Evolutionary conservation across 2,797 vertebrate genomes (phyloP).

Genomic region (Micrastur ruficollis): DNA sequence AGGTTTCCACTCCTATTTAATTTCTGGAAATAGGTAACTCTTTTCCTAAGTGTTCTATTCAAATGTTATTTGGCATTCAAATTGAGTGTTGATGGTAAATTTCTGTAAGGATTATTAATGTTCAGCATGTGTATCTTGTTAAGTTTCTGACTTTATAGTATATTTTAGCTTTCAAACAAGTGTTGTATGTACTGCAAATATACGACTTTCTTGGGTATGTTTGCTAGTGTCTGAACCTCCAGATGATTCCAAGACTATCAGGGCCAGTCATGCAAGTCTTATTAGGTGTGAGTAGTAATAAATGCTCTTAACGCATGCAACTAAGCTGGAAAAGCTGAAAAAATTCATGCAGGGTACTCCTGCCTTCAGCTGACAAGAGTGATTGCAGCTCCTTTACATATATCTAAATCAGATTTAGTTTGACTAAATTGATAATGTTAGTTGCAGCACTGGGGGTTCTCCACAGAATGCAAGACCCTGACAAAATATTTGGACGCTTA

Average conservation of each 20-base stretch:
- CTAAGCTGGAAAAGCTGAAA: neutral
- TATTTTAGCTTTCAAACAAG: neutral
- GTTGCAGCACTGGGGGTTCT: neutral
- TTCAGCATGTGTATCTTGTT: neutral
- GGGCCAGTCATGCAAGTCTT: neutral
- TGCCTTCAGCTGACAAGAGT: neutral
- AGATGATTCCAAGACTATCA: neutral
- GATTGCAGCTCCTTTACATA: neutral
- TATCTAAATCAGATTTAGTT: neutral
- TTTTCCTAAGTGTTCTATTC: neutral
- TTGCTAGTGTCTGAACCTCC: neutral
- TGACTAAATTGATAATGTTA: neutral
- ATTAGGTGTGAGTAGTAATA: neutral
- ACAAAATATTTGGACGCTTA: neutral
- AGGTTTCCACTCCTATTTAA: neutral
- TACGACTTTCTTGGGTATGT: neutral
- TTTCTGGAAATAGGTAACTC: neutral
- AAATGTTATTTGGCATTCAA: neutral
- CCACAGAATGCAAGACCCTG: neutral
- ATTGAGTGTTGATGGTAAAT: neutral
- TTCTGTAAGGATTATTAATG: neutral
- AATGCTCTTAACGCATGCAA: neutral
- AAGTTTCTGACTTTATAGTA: neutral
- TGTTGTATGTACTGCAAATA: neutral
- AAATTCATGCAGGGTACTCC: neutral